These are phyloP conservation scores for Drosophila watanabei DNA, from an alignment of 1,140 invertebrate genomes.

Conservation along the genomic window DNA sequence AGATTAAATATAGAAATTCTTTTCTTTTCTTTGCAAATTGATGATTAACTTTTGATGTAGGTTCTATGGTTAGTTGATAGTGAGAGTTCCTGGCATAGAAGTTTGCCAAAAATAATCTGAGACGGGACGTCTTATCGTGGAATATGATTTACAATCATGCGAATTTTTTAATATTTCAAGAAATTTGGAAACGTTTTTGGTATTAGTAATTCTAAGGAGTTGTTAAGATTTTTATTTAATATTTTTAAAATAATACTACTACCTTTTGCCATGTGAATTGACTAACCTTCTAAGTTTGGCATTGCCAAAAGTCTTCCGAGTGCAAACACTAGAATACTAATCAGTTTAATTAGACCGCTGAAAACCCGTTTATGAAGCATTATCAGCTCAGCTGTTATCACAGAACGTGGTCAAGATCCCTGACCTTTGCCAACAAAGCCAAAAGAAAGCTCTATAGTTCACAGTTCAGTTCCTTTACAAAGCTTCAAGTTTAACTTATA, in stretches of 20 bases:
- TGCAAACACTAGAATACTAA: conserved; percentile 9
- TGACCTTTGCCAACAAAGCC: conserved; percentile 44
- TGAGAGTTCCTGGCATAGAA: not conserved
- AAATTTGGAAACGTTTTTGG: not conserved
- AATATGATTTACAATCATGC: not conserved
- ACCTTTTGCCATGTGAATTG: not conserved
- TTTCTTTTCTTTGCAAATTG: not conserved
- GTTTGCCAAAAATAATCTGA: not conserved
- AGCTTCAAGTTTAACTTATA: conserved; percentile 5
- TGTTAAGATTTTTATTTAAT: not conserved
- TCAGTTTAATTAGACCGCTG: conserved; percentile 18
- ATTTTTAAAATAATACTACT: not conserved
- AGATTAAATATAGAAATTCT: conserved; percentile 23
- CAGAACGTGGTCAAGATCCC: conserved; percentile 3
- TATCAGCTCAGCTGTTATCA: conserved; percentile 24
- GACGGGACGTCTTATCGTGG: not conserved
- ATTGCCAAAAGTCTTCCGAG: not conserved
- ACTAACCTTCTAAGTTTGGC: conserved; percentile 12
- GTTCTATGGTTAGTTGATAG: conserved; percentile 2
- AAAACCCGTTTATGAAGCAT: conserved; percentile 26
- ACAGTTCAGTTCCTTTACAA: conserved; percentile 3
- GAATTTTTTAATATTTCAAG: no score
- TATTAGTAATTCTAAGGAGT: not conserved
- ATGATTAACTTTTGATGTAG: conserved; percentile 10
- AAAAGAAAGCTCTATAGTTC: conserved; percentile 5